These are phyloP conservation scores for Otolemur crassicaudatus DNA, from an alignment of 2,797 vertebrate species.

Conservation along the genomic window DNA sequence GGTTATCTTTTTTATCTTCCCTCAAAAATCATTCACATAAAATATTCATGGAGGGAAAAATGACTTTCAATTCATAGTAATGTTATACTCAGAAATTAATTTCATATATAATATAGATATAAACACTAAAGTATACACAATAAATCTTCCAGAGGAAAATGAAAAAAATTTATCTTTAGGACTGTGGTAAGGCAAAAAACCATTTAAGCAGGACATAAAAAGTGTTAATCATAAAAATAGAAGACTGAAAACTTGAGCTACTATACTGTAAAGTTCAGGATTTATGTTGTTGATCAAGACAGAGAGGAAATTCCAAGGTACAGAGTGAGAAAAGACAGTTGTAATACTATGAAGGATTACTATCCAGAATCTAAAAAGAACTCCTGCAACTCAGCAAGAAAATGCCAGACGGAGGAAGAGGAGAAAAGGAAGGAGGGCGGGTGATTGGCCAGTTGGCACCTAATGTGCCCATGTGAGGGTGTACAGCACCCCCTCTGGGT, in stretches of 20 bases:
- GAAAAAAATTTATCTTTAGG: neutral
- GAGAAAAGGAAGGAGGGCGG: too few relatives aligned
- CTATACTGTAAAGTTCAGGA: slow-evolving; percentile 10
- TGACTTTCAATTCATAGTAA: neutral
- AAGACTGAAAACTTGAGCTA: neutral
- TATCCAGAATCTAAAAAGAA: neutral
- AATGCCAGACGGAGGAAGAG: neutral
- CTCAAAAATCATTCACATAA: neutral
- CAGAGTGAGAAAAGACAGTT: neutral
- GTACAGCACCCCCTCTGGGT: too few relatives aligned
- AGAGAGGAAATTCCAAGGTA: neutral
- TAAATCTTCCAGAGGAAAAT: neutral
- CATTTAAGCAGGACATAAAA: neutral
- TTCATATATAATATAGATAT: neutral
- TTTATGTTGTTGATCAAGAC: neutral
- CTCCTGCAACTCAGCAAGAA: neutral
- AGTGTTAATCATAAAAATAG: neutral
- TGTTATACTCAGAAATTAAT: slow-evolving; percentile 35
- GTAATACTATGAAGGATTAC: neutral
- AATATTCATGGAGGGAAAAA: neutral
- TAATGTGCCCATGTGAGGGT: too few relatives aligned
- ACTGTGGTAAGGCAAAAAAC: neutral
- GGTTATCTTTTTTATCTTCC: neutral
- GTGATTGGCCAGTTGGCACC: too few relatives aligned
- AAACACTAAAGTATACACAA: neutral